phyloP scores from a whole-genome alignment of 2,888 invertebrate genomes.

The Caenorhabditis sp. region DNA sequence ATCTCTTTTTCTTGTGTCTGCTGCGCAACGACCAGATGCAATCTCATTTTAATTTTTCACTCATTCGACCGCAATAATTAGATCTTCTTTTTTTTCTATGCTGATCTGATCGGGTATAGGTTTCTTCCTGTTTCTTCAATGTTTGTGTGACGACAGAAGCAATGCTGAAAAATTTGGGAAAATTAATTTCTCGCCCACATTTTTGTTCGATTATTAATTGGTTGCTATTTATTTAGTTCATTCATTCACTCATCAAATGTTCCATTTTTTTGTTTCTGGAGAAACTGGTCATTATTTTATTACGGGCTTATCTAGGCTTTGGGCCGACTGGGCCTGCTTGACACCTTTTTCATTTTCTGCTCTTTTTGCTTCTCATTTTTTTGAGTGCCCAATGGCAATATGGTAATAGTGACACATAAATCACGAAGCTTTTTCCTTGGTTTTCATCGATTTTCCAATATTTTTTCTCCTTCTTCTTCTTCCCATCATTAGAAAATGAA shows the following conservation, averaged over 20 bases:
- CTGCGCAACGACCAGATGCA: background rate
- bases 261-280: background rate
- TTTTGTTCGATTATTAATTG: too few species aligned
- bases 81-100: background rate
- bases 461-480: background rate
- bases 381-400: background rate
- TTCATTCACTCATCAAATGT: conserved; percentile 15
- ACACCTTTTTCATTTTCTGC: background rate
- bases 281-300: too few species aligned
- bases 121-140: background rate
- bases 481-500: background rate
- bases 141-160: too few species aligned
- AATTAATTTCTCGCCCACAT: too few species aligned
- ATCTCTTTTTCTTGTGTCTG: background rate
- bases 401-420: background rate
- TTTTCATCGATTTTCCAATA: background rate
- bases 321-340: background rate
- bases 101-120: background rate
- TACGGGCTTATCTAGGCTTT: too few species aligned
- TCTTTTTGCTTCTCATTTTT: conserved; percentile 10
- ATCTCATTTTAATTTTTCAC: background rate
- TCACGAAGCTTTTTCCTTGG: background rate
- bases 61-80: conserved; percentile 25
- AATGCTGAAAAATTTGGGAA: too few species aligned
- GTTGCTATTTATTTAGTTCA: conserved; percentile 1